Evolutionary conservation across 2,797 vertebrate species (phyloP), one percentile per base, ranked within the genome.

Genomic region (Kryptolebias ocellatus): DNA sequence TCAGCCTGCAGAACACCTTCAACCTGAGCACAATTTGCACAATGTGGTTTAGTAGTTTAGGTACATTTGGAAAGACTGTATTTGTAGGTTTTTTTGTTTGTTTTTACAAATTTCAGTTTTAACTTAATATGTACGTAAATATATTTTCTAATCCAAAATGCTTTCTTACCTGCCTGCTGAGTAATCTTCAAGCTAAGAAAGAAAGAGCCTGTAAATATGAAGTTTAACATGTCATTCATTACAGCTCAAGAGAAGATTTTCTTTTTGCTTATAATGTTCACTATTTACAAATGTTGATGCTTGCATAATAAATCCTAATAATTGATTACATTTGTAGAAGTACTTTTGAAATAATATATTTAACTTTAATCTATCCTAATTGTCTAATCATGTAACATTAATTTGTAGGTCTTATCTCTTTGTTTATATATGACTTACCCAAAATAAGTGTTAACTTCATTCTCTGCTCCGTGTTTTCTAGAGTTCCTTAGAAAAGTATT

Each of bases 401-500:
- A 1, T 57, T 20, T 14, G 20, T 24, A 24, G 20, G 20, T 24
- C 20, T 24, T 24, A 24, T 24, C 20, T 24, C 20, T 24, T 24
- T 24, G 20, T 24, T 24, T 24, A 14, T 34, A 55, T 39, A 58
- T 2, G 16, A 61, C 59, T 61, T 29, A 61, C 59, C 59, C 44
- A 11, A 27, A 24, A 61, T 8, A 18, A 37, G n/a, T 20, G 34
- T 4, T 0, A 20, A 37, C 14, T 24, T 50, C 18, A 51, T 28
- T 5, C 17, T 24, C 58, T 5, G 28, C 3, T 31, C 27, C 58
- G 49, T 61, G 59, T 17, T 20, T 60, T 14, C 14, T 9, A 12
- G 54, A 55, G 55, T 8, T 2, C 27, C 27, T 42, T 8, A 8
- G 5, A 10, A 24, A 54, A 17, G 16, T 54, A 4, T 34, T n/a